phyloP scores from a whole-genome alignment of 2,797 vertebrate genomes.

The Platalea minor region DNA sequence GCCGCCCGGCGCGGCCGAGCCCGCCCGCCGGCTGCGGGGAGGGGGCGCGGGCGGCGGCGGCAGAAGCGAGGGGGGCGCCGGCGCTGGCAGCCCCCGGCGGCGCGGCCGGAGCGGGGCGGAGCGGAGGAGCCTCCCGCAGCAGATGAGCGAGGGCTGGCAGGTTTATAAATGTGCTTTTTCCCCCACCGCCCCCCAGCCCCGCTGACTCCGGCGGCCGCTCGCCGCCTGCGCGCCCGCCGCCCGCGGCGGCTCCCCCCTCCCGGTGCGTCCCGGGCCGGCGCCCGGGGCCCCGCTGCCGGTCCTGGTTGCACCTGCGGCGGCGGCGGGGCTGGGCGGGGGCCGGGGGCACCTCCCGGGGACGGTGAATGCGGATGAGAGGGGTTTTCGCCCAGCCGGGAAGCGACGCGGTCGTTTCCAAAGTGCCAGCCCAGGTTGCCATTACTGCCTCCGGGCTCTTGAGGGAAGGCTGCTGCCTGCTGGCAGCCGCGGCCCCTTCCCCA shows the following conservation, averaged over 20 bases:
- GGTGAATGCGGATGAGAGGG: background rate
- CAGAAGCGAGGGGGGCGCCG: too few species aligned
- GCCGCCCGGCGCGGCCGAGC: background rate
- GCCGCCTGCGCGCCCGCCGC: too few species aligned
- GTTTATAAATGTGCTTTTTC: background rate
- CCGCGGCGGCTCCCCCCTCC: background rate
- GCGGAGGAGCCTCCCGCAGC: background rate
- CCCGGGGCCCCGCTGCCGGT: background rate
- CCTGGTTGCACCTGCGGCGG: background rate
- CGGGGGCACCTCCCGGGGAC: too few species aligned
- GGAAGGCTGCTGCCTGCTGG: background rate
- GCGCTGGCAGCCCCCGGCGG: background rate
- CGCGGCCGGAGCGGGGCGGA: background rate
- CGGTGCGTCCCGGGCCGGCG: background rate
- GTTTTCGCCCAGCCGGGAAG: background rate
- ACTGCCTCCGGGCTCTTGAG: background rate
- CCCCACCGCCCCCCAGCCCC: rapidly evolving
- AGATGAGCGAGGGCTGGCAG: background rate
- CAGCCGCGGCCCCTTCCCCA: background rate
- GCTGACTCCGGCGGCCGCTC: background rate
- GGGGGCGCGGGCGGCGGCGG: background rate
- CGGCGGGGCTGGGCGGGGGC: background rate
- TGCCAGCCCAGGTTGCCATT: background rate
- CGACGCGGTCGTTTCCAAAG: background rate
- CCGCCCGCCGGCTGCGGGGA: background rate